Base-by-base conservation (phyloP, 92 coral and sea anemone genomes). In the Palythoa grandiflora region DNA sequence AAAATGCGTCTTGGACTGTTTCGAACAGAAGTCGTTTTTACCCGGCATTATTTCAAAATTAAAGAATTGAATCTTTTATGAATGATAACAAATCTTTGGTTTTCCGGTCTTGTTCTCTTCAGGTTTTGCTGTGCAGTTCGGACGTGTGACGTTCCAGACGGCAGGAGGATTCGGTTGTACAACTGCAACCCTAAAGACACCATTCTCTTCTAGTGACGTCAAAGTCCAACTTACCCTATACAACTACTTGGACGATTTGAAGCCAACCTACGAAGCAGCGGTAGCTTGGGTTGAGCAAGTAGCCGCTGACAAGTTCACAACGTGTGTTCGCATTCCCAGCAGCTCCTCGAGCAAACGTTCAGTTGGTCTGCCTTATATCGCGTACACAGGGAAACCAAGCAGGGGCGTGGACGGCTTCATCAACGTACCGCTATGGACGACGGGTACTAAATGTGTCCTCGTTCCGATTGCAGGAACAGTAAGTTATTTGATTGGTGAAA, bases 201-300 rank as follows among this genome's bases (percentile, higher is more conserved):
- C 50, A 4, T 44, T 44, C 50, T 44, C 50, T 1, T 79, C 84
- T 13, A 37, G 73, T 79, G 84, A 20, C 6, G 84, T 79, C 84
- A 79, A 79, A 60, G 84, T 79, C 16, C 84, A 79, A 9, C 15
- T 79, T 5, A 53, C 84, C 37, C 9, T 79, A 47, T 79, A 79
- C 84, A 79, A 79, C 17, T 78, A 57, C 17, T 53, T 37, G 47
- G 83, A 78, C 47, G 83, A 78, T 28, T 9, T 78, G 12, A 78
- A 78, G 36, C 92, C 92, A 39, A 93, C 94, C n/a, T 91, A 93
- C 89, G 94, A 93, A 83, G 96, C 96, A 28, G 94, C 92, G 50
- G 96, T 93, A 78, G 86, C 91, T 91, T 93, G 96, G 96, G 88
- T 89, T 71, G 94, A 93, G 88, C 73, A 79, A 48, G 88, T 93